Evolutionary conservation across 30 jellyfish, hydroid and myxozoan genomes (phyloP).

Genomic region (Haliclystus octoradiatus): DNA sequence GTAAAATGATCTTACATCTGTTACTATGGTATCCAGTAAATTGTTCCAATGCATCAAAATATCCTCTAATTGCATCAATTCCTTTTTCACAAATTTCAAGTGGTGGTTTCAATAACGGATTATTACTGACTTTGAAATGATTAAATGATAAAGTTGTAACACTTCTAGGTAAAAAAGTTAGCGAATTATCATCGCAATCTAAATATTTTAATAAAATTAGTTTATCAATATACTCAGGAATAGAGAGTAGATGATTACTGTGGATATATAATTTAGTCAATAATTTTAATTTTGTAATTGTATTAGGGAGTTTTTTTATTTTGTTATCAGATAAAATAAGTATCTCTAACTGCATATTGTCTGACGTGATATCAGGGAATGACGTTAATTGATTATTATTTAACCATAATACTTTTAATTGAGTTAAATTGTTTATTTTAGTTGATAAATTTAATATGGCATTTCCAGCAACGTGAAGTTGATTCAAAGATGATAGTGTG

Average conservation of each 20-base stretch:
- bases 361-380: not conserved
- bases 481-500: not conserved
- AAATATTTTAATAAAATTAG: conserved; percentile 14
- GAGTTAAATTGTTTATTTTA: too few relatives aligned
- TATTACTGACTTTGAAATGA: conserved; percentile 37
- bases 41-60: conserved; percentile 36
- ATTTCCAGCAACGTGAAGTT: too few relatives aligned
- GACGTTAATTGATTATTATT: too few relatives aligned
- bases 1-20: conserved; percentile 48
- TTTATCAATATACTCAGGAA: conserved; percentile 33
- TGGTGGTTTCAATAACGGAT: conserved; percentile 76
- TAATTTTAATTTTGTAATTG: conserved; percentile 1
- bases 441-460: too few relatives aligned
- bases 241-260: conserved; percentile 11
- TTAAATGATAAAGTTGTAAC: too few relatives aligned
- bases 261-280: conserved; percentile 22
- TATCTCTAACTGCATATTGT: conserved; percentile 17
- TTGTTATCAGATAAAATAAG: conserved; percentile 25
- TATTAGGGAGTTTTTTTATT: conserved; percentile 7
- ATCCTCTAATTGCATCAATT: conserved; percentile 31
- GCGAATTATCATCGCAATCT: conserved; percentile 30
- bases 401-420: too few relatives aligned
- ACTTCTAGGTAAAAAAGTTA: conserved; percentile 36
- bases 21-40: conserved; percentile 18
- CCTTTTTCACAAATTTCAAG: conserved; percentile 63